Base-by-base conservation (phyloP, 2,888 invertebrate species). In the Stegana nigrithorax region DNA sequence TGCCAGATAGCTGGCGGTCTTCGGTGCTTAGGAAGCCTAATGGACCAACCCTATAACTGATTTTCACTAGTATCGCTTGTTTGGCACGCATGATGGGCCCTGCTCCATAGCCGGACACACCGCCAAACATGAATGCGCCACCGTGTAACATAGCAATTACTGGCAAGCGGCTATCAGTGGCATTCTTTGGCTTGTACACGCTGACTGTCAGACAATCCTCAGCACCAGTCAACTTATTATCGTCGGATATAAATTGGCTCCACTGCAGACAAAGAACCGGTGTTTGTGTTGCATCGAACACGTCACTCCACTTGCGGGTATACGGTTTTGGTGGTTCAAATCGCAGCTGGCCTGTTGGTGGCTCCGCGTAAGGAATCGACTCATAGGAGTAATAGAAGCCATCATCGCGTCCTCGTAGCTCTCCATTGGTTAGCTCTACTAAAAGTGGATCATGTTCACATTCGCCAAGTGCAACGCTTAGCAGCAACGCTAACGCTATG, bases 11-110 rank as follows among this genome's bases (percentile, higher is more conserved):
- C 0, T 87, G 78, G 0, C 88, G 87, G 69, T 93, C 92, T 32
- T 90, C 92, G 0, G 93, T 92, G 77, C 91, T 92, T 0, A 93
- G 85, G 81, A 94, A 93, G 51, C 93, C 92, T 62, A 93, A 77
- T 0, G 91, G 90, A 45, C 93, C 92, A n/a, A 93, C 73, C 50
- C 93, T 87, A 74, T 92, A 93, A 81, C 91, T 92, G 0, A 93
- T 73, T 10, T 90, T 91, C 0, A 92, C 91, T 0, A 90, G 86
- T 1, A 93, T 89, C 4, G 91, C 85, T 67, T 91, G 88, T 51
- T 86, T 84, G 2, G 60, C 65, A 57, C 90, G 89, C 89, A 93
- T 89, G 0, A 93, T 69, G 66, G 88, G 87, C 7, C 87, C 82
- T 0, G 90, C 88, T 1, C 89, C 89, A 6, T 84, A 82, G 0